A percentile compares a stretch with the other conserved stretches of the same genome.
Evolutionary conservation across 1,140 invertebrate species (phyloP).

Genomic region (Fopius arisanus): DNA sequence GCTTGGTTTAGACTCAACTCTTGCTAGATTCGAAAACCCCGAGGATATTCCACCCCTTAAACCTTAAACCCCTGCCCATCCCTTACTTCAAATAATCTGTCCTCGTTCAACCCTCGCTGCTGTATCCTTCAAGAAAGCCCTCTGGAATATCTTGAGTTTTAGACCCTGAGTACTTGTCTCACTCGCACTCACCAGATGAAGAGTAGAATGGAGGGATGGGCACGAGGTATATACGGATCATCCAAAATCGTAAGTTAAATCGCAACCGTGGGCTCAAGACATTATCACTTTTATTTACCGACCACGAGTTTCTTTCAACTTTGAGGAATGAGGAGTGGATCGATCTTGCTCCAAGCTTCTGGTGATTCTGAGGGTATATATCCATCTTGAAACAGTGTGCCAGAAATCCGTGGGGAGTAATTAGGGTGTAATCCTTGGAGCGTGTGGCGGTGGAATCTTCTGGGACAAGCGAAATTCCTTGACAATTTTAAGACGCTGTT

Average conservation of each 20-base stretch:
- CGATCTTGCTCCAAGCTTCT: constrained; percentile 43
- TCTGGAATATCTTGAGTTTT: constrained; percentile 11
- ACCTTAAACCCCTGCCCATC: constrained; percentile 59
- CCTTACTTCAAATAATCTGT: constrained; percentile 40
- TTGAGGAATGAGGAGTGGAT: constrained; percentile 15
- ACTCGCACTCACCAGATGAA: not conserved
- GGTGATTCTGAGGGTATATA: constrained; percentile 46
- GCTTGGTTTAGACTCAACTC: constrained; percentile 53
- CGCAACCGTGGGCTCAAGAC: constrained; percentile 58
- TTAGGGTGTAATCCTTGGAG: constrained; percentile 56
- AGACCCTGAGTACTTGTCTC: not conserved
- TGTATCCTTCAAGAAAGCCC: not conserved
- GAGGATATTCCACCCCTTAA: constrained; percentile 55
- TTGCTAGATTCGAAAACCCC: constrained; percentile 35
- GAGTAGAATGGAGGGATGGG: constrained; percentile 7
- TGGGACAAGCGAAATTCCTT: not conserved
- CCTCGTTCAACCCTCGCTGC: constrained; percentile 7
- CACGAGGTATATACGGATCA: constrained; percentile 35
- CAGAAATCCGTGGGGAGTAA: constrained; percentile 59
- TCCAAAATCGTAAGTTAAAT: constrained; percentile 63
- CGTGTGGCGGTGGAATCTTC: constrained; percentile 4
- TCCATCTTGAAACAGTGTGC: constrained; percentile 41
- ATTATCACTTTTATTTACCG: constrained; percentile 63
- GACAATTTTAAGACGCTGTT: too few relatives aligned
- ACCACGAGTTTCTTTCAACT: constrained; percentile 32